Base-by-base conservation (phyloP, 2,113 vertebrate species). In the Isurus oxyrinchus region DNA sequence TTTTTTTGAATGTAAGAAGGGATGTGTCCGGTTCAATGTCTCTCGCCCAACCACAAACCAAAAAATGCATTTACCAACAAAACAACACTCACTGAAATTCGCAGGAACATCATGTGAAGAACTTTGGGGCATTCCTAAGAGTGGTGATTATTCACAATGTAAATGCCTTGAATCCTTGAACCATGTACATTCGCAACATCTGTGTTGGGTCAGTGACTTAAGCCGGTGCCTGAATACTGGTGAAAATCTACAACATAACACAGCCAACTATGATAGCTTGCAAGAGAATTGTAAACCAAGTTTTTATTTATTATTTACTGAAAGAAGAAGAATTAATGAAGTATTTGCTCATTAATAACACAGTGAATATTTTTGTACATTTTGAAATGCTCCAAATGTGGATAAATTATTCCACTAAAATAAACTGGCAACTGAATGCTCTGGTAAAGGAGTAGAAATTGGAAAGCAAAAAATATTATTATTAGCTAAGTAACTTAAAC, bases 291-390 rank as follows among this genome's bases (percentile, higher is more conserved):
- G 5, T n/a, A 93, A 63, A 66, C 40, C 90, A 94, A 94, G 14
- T 40, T 66, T 63, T 63, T 63, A 94, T 94, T 66, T 94, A 94
- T 94, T 63, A 94, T 63, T 94, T 94, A 94, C 5, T 94, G 59
- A 66, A 63, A 19, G 21, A 63, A 19, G 19, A 94, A 94, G 40
- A 94, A 94, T 63, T 94, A 66, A 94, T 94, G 59, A 94, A 40
- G 57, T 40, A 94, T 40, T 59, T 93, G 90, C 63, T 63, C 16
- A 94, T 23, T 94, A 94, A 94, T 94, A 94, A 66, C 19, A 61
- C 90, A n/a, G 6, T 40, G 59, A 63, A 94, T 23, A 40, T 63
- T 19, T 94, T 63, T 94, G 90, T 63, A 94, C 90, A 94, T 66
- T 44, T 94, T 94, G 90, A 63, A 94, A 94, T 63, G 14, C 5